Evolutionary conservation across 2,113 vertebrate species (phyloP).

Genomic region (Jaculus jaculus): DNA sequence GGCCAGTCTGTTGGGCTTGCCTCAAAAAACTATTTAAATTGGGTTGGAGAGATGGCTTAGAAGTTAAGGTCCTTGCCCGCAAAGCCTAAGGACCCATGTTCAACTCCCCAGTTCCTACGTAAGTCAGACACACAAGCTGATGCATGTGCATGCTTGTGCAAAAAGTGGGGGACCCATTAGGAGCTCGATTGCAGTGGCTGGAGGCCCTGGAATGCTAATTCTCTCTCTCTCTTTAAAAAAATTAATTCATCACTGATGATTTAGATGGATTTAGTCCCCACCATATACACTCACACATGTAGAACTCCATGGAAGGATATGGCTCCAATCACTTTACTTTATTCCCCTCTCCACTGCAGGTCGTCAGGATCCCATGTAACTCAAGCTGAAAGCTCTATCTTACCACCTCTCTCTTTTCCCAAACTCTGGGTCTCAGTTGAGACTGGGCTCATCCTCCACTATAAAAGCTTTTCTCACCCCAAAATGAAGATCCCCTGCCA

Average conservation of each 20-base stretch:
- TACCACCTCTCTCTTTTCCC: neutral
- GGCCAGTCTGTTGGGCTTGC: too few relatives aligned
- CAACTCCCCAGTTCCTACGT: too few relatives aligned
- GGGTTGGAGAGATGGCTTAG: too few relatives aligned
- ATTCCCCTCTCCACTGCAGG: rapidly evolving
- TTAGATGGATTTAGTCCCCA: neutral
- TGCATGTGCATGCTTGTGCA: too few relatives aligned
- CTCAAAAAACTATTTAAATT: too few relatives aligned
- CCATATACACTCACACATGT: neutral
- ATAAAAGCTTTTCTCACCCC: neutral
- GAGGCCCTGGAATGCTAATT: too few relatives aligned
- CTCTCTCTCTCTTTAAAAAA: too few relatives aligned
- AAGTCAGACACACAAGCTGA: too few relatives aligned
- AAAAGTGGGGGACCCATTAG: too few relatives aligned
- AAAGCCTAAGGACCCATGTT: too few relatives aligned
- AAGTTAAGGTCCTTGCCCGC: too few relatives aligned
- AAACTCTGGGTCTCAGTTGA: neutral
- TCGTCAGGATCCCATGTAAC: neutral
- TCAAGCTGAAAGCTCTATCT: neutral
- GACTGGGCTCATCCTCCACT: neutral
- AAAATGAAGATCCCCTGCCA: neutral
- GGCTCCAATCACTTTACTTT: neutral
- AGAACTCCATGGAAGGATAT: neutral
- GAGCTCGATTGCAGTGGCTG: too few relatives aligned
- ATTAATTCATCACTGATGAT: neutral